A percentile compares a stretch with the other conserved stretches of the same genome.
phyloP scores from a whole-genome alignment of 2,797 vertebrate species.

The Molossus molossus region DNA sequence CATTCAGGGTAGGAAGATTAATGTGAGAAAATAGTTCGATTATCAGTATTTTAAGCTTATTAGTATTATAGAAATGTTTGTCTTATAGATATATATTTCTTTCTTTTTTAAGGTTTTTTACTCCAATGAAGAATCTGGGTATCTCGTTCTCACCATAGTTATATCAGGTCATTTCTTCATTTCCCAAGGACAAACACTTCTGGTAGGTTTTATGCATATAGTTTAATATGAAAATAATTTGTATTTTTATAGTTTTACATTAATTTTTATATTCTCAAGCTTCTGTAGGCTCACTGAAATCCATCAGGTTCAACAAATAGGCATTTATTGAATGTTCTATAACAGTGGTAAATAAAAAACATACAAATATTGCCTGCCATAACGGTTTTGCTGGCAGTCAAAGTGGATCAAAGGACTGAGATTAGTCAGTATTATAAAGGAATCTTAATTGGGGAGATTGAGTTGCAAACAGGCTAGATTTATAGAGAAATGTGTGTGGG shows the following conservation, averaged over 20 bases:
- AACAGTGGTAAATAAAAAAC: constrained; percentile 58
- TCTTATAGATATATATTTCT: constrained; percentile 45
- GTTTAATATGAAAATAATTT: constrained; percentile 30
- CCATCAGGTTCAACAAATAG: constrained; percentile 49
- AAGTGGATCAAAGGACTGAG: constrained; percentile 58
- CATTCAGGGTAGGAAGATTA: not conserved
- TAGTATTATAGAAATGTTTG: not conserved
- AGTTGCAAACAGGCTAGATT: constrained; percentile 34
- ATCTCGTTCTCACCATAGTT: constrained; percentile 93
- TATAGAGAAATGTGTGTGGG: not conserved
- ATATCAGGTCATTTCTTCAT: constrained; percentile 95
- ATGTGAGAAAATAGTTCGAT: not conserved
- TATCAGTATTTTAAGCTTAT: constrained; percentile 9
- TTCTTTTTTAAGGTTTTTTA: constrained; percentile 92
- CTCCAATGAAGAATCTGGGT: constrained; percentile 90
- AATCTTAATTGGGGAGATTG: constrained; percentile 52
- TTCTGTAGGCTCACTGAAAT: constrained; percentile 52
- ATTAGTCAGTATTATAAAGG: constrained; percentile 48
- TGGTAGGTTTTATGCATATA: constrained; percentile 91
- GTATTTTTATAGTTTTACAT: constrained; percentile 68
- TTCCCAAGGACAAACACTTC: constrained; percentile 92
- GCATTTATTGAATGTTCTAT: constrained; percentile 3
- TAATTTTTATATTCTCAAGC: constrained; percentile 27
- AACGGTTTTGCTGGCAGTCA: constrained; percentile 41
- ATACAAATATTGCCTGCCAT: not conserved